phyloP scores from a whole-genome alignment of 2,888 invertebrate species.

The Cecidostiba fungosa region DNA sequence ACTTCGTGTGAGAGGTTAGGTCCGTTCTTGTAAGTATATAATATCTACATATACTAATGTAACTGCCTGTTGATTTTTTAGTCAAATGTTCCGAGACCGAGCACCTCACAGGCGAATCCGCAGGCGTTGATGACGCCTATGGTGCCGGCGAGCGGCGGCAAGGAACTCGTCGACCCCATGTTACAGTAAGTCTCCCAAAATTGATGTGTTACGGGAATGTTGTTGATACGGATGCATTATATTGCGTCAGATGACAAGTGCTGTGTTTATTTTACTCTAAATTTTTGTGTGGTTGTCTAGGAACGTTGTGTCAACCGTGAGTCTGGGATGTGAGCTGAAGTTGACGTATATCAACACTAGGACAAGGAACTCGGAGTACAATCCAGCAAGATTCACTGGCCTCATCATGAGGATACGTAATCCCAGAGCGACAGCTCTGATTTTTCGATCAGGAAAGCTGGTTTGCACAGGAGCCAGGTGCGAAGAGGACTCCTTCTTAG shows the following conservation, averaged over 20 bases:
- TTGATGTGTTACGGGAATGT: not conserved
- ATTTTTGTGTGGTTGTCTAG: constrained; percentile 79
- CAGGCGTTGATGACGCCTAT: constrained; percentile 73
- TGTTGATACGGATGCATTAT: not conserved
- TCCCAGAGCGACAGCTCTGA: constrained; percentile 88
- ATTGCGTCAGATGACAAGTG: constrained; percentile 22
- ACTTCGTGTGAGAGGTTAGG: constrained; percentile 48
- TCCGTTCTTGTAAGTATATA: constrained; percentile 7
- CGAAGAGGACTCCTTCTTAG: constrained; percentile 89
- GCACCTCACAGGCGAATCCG: constrained; percentile 73
- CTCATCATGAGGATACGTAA: constrained; percentile 91
- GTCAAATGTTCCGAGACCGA: constrained; percentile 75
- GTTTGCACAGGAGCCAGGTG: constrained; percentile 91
- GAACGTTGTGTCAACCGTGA: constrained; percentile 91
- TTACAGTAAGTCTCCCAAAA: constrained; percentile 73
- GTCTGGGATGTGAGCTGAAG: constrained; percentile 87
- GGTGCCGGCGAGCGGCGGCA: constrained; percentile 67
- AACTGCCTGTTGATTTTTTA: constrained; percentile 63
- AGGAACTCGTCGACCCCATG: constrained; percentile 71
- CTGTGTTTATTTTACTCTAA: not conserved
- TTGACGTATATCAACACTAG: constrained; percentile 88
- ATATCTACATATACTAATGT: constrained; percentile 5
- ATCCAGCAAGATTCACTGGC: constrained; percentile 90
- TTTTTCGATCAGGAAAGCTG: constrained; percentile 91
- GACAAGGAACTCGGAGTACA: constrained; percentile 92